A percentile compares a stretch with the other conserved stretches of the same genome.
Evolutionary conservation across 2,797 vertebrate species (phyloP).

Genomic region (Pagetopsis macropterus): DNA sequence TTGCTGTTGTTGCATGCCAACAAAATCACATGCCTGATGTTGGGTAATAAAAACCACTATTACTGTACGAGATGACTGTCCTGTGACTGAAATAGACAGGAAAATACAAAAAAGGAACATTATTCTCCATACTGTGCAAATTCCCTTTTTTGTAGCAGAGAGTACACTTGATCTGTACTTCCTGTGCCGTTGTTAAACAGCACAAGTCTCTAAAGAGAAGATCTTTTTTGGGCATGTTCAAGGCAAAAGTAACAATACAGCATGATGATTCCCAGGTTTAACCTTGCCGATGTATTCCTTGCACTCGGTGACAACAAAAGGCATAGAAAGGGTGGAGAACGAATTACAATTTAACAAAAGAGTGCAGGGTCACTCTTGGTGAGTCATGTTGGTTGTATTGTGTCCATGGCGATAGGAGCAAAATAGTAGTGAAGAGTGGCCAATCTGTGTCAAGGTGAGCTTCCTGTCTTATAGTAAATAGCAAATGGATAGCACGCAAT

Average conservation of each 20-base stretch:
- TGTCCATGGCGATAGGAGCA: slow-evolving; percentile 29
- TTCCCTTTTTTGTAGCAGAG: slow-evolving; percentile 59
- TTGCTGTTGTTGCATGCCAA: slow-evolving; percentile 6
- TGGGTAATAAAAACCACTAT: slow-evolving; percentile 38
- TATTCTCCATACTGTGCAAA: slow-evolving; percentile 20
- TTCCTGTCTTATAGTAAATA: slow-evolving; percentile 23
- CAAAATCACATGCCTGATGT: slow-evolving; percentile 20
- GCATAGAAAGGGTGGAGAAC: slow-evolving; percentile 30
- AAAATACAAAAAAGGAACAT: slow-evolving; percentile 47
- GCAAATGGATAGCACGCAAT: background rate
- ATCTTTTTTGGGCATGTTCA: slow-evolving; percentile 62
- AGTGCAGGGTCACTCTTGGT: slow-evolving; percentile 24
- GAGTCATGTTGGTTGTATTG: slow-evolving; percentile 35
- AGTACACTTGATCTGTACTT: slow-evolving; percentile 51
- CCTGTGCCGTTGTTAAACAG: slow-evolving; percentile 47
- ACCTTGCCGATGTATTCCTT: slow-evolving; percentile 47
- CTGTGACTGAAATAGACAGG: slow-evolving; percentile 43
- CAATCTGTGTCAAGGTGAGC: slow-evolving; percentile 18
- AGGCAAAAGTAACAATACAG: slow-evolving; percentile 68
- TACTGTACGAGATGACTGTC: slow-evolving; percentile 53
- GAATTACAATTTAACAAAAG: slow-evolving; percentile 51
- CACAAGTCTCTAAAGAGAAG: slow-evolving; percentile 37
- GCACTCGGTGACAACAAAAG: slow-evolving; percentile 46
- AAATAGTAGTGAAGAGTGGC: slow-evolving; percentile 34
- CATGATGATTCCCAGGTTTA: slow-evolving; percentile 40